Evolutionary conservation across 2,888 invertebrate species (phyloP).

Genomic region (Aphidoletes aphidimyza): DNA sequence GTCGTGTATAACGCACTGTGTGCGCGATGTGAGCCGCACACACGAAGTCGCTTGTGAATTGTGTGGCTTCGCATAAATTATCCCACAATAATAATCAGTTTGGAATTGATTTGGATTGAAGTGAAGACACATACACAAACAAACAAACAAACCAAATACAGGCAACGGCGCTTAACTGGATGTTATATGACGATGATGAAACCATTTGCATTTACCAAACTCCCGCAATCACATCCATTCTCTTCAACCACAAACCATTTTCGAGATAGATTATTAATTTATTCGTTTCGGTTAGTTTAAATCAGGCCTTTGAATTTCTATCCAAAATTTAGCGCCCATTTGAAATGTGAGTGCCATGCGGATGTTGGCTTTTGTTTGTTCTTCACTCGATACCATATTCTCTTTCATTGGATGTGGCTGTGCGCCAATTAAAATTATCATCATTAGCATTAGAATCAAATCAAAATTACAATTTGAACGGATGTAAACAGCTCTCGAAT

Average conservation of each 20-base stretch:
- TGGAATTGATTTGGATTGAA: background rate
- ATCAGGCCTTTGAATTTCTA: background rate
- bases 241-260: background rate
- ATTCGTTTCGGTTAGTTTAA: constrained; percentile 47
- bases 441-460: constrained; percentile 53
- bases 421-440: constrained; percentile 28
- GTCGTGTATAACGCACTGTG: background rate
- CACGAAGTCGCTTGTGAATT: too few relatives aligned
- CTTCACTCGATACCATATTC: background rate
- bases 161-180: too few relatives aligned
- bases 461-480: constrained; percentile 21
- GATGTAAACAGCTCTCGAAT: background rate
- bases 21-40: background rate
- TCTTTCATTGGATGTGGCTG: too few relatives aligned
- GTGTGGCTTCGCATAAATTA: constrained; percentile 51
- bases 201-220: background rate
- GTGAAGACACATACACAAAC: background rate
- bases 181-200: background rate
- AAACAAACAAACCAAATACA: background rate
- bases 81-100: constrained; percentile 33
- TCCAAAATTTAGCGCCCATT: constrained; percentile 16
- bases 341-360: constrained; percentile 16
- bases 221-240: background rate
- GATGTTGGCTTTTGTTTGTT: constrained; percentile 19
- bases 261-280: constrained; percentile 21